Conservation (phyloP, 2,888 invertebrate genomes). For the Ariolimax columbianus region DNA sequence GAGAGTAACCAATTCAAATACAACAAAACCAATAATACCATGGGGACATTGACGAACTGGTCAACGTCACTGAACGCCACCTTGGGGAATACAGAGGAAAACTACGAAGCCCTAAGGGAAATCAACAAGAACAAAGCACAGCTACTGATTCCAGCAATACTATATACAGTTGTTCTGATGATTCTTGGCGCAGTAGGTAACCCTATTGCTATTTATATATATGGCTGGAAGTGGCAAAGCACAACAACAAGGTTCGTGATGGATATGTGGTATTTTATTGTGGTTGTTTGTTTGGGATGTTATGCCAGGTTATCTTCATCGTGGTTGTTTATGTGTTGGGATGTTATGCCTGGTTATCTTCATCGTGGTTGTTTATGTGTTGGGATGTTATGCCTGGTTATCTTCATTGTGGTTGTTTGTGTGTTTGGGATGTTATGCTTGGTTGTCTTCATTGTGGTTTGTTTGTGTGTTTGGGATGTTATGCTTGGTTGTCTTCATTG, state of each 20-base stretch:
- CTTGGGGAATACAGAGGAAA: neutral
- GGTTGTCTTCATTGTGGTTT: no score
- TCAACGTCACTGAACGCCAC: neutral
- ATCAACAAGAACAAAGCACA: conserved; percentile 52
- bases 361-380: no score
- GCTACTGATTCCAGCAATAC: conserved; percentile 53
- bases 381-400: no score
- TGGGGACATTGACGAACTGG: neutral
- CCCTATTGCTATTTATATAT: conserved; percentile 57
- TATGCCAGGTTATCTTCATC: no score
- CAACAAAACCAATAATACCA: neutral
- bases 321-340: no score
- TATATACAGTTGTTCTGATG: conserved; percentile 54
- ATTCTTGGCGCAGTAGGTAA: conserved; percentile 56
- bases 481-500: no score
- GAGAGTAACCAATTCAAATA: neutral
- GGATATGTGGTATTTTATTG: neutral
- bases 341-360: no score
- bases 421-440: no score
- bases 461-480: no score
- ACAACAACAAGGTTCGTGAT: conserved; percentile 53
- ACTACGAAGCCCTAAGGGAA: conserved; percentile 5
- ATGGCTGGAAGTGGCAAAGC: conserved; percentile 57
- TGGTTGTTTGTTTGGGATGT: no score
- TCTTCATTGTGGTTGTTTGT: no score